A percentile compares a stretch with the other conserved stretches of the same genome.
Conservation (phyloP, 2,888 invertebrate genomes). For the Caenorhabditis japonica region DNA sequence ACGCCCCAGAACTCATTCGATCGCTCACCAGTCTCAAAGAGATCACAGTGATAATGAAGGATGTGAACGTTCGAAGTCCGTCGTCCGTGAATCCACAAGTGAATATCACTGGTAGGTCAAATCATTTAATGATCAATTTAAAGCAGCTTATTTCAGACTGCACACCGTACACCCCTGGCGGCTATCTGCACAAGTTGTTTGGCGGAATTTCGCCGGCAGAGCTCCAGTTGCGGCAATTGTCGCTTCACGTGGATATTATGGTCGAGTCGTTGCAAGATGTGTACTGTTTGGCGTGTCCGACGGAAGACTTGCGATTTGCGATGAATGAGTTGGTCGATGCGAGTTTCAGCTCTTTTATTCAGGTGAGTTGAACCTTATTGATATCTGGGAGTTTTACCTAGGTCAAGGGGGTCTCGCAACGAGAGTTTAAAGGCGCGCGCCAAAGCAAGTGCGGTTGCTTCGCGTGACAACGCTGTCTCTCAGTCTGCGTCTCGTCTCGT, state of each 20-base stretch:
- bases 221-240: constrained; percentile 51
- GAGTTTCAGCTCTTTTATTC: constrained; percentile 66
- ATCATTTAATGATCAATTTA: background rate
- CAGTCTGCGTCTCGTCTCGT: no score
- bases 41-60: constrained; percentile 59
- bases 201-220: constrained; percentile 38
- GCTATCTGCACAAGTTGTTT: constrained; percentile 62
- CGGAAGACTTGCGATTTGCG: constrained; percentile 65
- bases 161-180: constrained; percentile 64
- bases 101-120: constrained; percentile 14
- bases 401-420: no score
- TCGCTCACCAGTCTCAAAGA: constrained; percentile 41
- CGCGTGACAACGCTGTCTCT: no score
- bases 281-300: constrained; percentile 57
- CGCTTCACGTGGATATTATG: constrained; percentile 68
- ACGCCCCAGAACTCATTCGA: constrained; percentile 47
- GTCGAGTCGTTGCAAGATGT: constrained; percentile 60
- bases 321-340: constrained; percentile 52
- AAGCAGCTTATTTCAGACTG: constrained; percentile 12
- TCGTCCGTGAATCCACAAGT: constrained; percentile 6
- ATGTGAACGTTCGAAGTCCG: constrained; percentile 43
- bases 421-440: no score
- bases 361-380: no score
- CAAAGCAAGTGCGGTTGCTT: no score
- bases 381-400: no score